Evolutionary conservation across 2,113 vertebrate genomes (phyloP), one percentile per base, ranked within the genome.

Genomic region (Plecturocebus donacophilus): DNA sequence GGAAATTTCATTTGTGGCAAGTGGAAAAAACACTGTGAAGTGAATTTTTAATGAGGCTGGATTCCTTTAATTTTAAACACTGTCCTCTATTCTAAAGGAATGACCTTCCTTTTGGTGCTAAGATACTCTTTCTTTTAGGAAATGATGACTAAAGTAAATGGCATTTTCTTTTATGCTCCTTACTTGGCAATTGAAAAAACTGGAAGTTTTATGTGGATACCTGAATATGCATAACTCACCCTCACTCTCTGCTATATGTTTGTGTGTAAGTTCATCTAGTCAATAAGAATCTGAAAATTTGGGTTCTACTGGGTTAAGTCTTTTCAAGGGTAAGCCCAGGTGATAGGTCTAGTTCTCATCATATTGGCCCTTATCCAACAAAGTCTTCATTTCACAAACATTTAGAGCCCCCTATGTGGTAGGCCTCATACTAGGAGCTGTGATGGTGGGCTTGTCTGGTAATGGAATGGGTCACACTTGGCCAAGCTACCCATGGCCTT

Each of bases 11-110:
- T 96, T 92, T 97, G 88, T 83, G 77, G 64, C 75, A 85, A 95
- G 85, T 76, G 80, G 9, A 58, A 30, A 54, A 85, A 82, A 83
- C 61, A 61, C 70, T 23, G 8, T 27, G 32, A 87, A 79, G 54
- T 87, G 47, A 92, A 80, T 90, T 95, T 94, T 94, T 94, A 96
- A 92, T 64, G 23, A 92, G 14, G 32, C 49, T 64, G 30, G 56
- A 71, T 96, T 94, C 92, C 84, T 95, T 97, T 96, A 95, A 94
- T 96, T 90, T 95, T 95, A 95, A 95, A 85, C 27, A 96, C 56
- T 90, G 54, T 68, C 58, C 54, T 97, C 92, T 95, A 83, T 79
- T 95, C 68, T 52, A 92, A 94, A 61, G 42, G 30, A 97, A 66
- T 90, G 85, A 91, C 81, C 81, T 95, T 96, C 76, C 75, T 90